Percentiles rank a stretch among this genome's conserved stretches.
These are phyloP conservation scores for Pomacea canaliculata DNA, from an alignment of 2,888 invertebrate genomes.

Conservation along the genomic window DNA sequence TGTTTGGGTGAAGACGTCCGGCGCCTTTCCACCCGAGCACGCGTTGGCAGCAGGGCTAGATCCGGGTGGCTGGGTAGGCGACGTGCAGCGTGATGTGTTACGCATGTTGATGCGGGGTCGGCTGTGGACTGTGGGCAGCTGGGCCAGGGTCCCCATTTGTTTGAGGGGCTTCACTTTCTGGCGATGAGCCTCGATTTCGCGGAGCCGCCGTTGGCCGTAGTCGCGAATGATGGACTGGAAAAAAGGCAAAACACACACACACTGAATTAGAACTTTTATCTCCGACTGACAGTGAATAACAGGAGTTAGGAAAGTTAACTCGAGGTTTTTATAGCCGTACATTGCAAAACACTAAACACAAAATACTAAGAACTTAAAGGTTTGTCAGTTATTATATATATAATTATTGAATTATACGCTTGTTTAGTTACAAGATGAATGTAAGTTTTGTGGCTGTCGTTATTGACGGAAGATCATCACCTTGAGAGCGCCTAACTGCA, in stretches of 20 bases:
- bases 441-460: too few species aligned
- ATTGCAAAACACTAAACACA: too few species aligned
- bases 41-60: neutral
- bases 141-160: conserved; percentile 1
- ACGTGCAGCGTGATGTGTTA: neutral
- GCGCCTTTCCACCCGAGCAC: neutral
- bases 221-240: conserved; percentile 57
- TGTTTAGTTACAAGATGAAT: too few species aligned
- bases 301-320: neutral
- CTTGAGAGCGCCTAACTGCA: too few species aligned
- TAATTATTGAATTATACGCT: too few species aligned
- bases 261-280: neutral
- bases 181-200: conserved; percentile 57
- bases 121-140: conserved; percentile 25
- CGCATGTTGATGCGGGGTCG: conserved; percentile 28
- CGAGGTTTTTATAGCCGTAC: neutral
- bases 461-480: too few species aligned
- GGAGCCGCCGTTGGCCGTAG: conserved; percentile 56
- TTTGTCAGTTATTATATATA: too few species aligned
- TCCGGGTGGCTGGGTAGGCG: neutral
- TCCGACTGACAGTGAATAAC: too few species aligned
- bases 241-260: neutral
- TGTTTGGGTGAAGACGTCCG: conserved; percentile 7
- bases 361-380: too few species aligned
- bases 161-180: conserved; percentile 46